Percentiles rank a stretch among this genome's conserved stretches.
phyloP scores from a whole-genome alignment of 2,888 invertebrate species.

The Heliothis peltigera region DNA sequence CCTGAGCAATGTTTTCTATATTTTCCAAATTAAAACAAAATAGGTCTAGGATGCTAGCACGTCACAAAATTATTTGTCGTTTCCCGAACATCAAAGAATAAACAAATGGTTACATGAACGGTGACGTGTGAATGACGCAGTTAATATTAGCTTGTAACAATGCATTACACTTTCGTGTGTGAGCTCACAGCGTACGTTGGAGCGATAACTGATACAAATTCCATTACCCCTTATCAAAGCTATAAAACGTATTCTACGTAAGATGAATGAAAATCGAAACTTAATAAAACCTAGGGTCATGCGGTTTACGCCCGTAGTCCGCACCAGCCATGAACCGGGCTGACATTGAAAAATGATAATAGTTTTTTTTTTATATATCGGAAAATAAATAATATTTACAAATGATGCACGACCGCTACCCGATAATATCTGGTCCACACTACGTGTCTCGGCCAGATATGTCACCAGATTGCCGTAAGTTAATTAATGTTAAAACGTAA shows the following conservation, averaged over 20 bases:
- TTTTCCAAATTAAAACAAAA: too few species aligned
- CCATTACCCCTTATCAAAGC: slow-evolving; percentile 63
- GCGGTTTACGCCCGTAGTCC: slow-evolving; percentile 66
- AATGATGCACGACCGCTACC: slow-evolving; percentile 67
- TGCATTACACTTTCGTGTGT: slow-evolving; percentile 43
- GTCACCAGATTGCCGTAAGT: slow-evolving; percentile 75
- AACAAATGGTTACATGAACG: slow-evolving; percentile 27
- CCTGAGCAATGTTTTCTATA: neutral
- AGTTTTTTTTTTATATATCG: slow-evolving; percentile 8
- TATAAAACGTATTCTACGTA: slow-evolving; percentile 70
- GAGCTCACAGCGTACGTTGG: slow-evolving; percentile 34
- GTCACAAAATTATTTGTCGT: slow-evolving; percentile 13
- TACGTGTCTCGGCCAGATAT: slow-evolving; percentile 69
- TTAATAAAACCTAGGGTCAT: slow-evolving; percentile 75
- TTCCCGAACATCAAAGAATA: slow-evolving; percentile 5
- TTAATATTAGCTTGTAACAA: slow-evolving; percentile 30
- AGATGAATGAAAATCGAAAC: slow-evolving; percentile 68
- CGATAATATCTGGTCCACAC: slow-evolving; percentile 70
- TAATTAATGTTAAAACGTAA: neutral
- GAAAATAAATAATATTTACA: slow-evolving; percentile 36
- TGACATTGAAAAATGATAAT: slow-evolving; percentile 69
- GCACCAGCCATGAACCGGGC: slow-evolving; percentile 63
- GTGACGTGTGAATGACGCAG: slow-evolving; percentile 47
- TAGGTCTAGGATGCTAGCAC: slow-evolving; percentile 3
- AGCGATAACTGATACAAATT: slow-evolving; percentile 45